phyloP scores from a whole-genome alignment of 2,888 invertebrate genomes.

The Hemistola chrysoprasaria region DNA sequence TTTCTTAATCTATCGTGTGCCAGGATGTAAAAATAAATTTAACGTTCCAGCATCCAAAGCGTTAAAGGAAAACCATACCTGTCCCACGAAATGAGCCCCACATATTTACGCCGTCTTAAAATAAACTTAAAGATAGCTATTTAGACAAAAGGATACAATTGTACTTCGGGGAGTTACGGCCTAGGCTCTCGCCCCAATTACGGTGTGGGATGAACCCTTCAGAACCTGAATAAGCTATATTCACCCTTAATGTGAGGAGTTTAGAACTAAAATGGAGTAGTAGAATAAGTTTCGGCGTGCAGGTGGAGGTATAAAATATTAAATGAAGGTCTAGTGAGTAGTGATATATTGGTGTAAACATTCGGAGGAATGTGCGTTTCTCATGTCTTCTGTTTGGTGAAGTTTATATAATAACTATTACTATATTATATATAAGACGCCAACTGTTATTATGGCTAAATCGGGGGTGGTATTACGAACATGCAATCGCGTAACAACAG shows the following conservation, averaged over 20 bases:
- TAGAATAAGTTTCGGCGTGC: conserved; percentile 2
- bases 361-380: conserved; percentile 14
- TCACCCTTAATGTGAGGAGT: conserved; percentile 4
- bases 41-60: too few species aligned
- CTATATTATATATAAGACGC: too few species aligned
- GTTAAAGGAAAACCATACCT: too few species aligned
- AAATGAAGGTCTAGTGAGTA: conserved; percentile 26
- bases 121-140: conserved; percentile 29
- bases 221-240: conserved; percentile 5
- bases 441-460: too few species aligned
- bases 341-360: conserved; percentile 27
- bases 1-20: too few species aligned
- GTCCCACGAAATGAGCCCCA: too few species aligned
- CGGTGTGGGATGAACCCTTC: conserved; percentile 14
- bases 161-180: conserved; percentile 24
- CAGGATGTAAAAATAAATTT: too few species aligned
- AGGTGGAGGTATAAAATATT: conserved; percentile 19
- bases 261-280: conserved; percentile 4
- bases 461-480: too few species aligned
- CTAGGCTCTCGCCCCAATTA: conserved; percentile 23
- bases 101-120: conserved; percentile 22
- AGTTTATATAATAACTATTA: too few species aligned
- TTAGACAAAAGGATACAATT: conserved; percentile 31
- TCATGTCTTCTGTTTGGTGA: background rate
- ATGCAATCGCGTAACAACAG: too few species aligned